Base-by-base conservation (phyloP, 1,140 invertebrate species). In the Drosophila paulistorum region DNA sequence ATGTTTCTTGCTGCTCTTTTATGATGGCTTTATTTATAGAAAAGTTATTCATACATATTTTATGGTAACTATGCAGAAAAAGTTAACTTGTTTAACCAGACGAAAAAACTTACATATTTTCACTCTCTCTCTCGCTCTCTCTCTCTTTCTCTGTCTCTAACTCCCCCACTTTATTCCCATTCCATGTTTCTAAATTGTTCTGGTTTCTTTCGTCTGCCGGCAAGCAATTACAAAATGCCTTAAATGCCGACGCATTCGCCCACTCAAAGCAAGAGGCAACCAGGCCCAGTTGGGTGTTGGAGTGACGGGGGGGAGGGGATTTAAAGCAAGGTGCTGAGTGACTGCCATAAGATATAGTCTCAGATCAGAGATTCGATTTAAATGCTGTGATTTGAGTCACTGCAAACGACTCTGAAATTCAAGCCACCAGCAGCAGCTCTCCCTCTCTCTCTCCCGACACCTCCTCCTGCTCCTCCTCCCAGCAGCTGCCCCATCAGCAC, bases 311-410 rank as follows among this genome's bases (percentile, higher is more conserved):
- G 17, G 35, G 37, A 30, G 60, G 54, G 51, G 60, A 82, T 67
- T 65, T 72, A 65, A 61, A 68, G 70, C 81, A 74, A 85, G 78
- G 82, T 86, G 82, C 65, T 70, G 79, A 81, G 72, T 77, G 73
- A 76, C 73, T 85, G 68, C 74, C 66, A 71, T 69, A 65, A 77
- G 77, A 80, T 84, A 77, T 84, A 70, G 71, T 68, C 67, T 68
- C 42, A 33, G 45, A 51, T 51, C 37, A 68, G 51, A 74, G 60
- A 51, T 70, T 77, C 58, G 39, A 71, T 76, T 63, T 62, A 72
- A 75, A 58, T 70, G 65, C 35, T 67, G 54, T 30, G 74, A 68
- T 73, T 78, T 82, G 75, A 87, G 71, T 86, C 81, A 64, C 54
- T 57, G 42, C 66, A 39, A 60, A 57, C 71, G 74, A 23, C 54